Percentiles rank a stretch among this genome's conserved stretches.
Evolutionary conservation across 2,888 invertebrate species (phyloP).

Genomic region (Trisateles emortualis): DNA sequence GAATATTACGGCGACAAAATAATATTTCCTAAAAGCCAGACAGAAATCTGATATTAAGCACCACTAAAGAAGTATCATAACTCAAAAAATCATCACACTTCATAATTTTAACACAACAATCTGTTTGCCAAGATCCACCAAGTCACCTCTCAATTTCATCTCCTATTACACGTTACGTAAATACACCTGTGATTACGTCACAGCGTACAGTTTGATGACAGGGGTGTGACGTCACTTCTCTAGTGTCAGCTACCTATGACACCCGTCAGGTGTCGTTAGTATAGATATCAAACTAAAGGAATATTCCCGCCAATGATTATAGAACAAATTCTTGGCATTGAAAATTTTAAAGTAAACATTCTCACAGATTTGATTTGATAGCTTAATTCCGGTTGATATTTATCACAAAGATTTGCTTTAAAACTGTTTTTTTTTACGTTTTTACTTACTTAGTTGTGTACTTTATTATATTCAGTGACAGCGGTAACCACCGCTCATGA

Average conservation of each 20-base stretch:
- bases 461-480: too few relatives aligned
- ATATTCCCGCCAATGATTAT: constrained; percentile 22
- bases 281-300: not conserved
- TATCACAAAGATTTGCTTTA: too few relatives aligned
- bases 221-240: constrained; percentile 24
- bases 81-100: not conserved
- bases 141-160: not conserved
- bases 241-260: constrained; percentile 4
- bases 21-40: not conserved
- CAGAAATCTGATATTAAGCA: not conserved
- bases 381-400: too few relatives aligned
- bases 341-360: not conserved
- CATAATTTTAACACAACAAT: not conserved
- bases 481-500: too few relatives aligned
- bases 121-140: not conserved
- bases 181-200: constrained; percentile 2
- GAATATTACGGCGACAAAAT: too few relatives aligned
- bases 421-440: too few relatives aligned
- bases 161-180: not conserved
- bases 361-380: not conserved
- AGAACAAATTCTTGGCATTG: constrained; percentile 2
- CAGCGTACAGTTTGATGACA: constrained; percentile 10
- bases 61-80: not conserved
- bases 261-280: constrained; percentile 19
- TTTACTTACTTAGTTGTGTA: too few relatives aligned